Base-by-base conservation (phyloP, 2,797 vertebrate genomes). In the Lindbergichthys nudifrons region DNA sequence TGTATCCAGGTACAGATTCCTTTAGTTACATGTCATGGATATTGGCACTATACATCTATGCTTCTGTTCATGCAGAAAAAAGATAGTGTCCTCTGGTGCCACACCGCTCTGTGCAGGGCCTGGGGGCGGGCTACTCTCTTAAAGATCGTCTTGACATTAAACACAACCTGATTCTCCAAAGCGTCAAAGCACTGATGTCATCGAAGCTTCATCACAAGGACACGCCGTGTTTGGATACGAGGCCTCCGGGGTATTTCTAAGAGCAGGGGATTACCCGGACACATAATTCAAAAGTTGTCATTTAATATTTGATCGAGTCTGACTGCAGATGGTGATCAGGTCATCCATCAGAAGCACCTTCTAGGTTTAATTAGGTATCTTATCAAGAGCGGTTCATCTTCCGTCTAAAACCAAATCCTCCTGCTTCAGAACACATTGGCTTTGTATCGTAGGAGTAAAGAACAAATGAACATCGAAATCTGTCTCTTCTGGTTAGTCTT, bases 271-370 rank as follows among this genome's bases (percentile, higher is more conserved):
- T 83, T 72, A 74, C 51, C 65, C 46, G 18, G 26, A 59, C 59
- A 12, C 51, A 45, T 77, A 43, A 79, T 61, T 65, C 2, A 67
- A 60, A 68, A 75, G 58, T 8, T 1, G 57, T 41, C 3, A 52
- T 48, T 80, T 57, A 63, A 84, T 79, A 81, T 81, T 85, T 86
- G n/a, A 81, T 82, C 61, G 30, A 43, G 19, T 16, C 43, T 60
- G 1, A 68, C 36, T 48, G 3, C 8, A 58, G 39, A 39, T 64
- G 62, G 74, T 36, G 47, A 65, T 72, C 16, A 10, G 10, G 26
- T 69, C 64, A 39, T 68, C 45, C 52, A 65, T 85, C 75, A 76
- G 42, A 54, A 41, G 15, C 50, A 13, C 36, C 21, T 1, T 58
- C 46, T 1, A 10, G 26, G 16, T 63, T 79, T 65, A 75, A 83